Conservation (phyloP, 2,797 vertebrate species). For the Takifugu rubripes region DNA sequence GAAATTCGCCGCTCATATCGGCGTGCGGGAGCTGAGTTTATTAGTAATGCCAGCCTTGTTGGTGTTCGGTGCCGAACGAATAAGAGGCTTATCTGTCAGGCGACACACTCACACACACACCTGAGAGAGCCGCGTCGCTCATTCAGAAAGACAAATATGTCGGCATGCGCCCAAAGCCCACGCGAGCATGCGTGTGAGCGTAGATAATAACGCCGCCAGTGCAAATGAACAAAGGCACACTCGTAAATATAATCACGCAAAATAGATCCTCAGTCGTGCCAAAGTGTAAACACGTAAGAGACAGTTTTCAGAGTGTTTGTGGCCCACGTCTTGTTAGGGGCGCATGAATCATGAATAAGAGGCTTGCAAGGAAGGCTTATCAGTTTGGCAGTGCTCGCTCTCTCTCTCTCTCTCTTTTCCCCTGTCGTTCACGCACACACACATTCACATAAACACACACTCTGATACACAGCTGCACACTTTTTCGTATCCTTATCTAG, state of each 20-base stretch:
- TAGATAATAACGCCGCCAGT: constrained; percentile 13
- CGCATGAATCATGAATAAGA: constrained; percentile 55
- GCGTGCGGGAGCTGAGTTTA: constrained; percentile 49
- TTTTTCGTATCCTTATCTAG: constrained; percentile 48
- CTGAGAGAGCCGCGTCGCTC: constrained; percentile 15
- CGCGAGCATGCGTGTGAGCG: constrained; percentile 17
- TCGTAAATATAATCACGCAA: constrained; percentile 16
- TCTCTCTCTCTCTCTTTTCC: neutral
- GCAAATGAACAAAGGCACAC: constrained; percentile 5
- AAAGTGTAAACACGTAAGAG: constrained; percentile 44
- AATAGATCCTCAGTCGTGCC: constrained; percentile 21
- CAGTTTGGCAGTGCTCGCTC: constrained; percentile 30
- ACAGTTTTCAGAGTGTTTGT: constrained; percentile 33
- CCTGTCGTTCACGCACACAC: neutral
- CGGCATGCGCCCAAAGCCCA: constrained; percentile 2
- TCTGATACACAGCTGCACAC: constrained; percentile 18
- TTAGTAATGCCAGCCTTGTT: constrained; percentile 67
- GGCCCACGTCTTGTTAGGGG: constrained; percentile 46
- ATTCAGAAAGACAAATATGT: constrained; percentile 35
- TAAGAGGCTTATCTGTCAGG: constrained; percentile 66
- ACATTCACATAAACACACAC: constrained; percentile 11
- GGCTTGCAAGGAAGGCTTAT: constrained; percentile 55
- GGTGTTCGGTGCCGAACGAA: constrained; percentile 50
- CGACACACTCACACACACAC: constrained; percentile 28
- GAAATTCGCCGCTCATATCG: constrained; percentile 38